These are phyloP conservation scores for Drosophila buzzatii DNA, from an alignment of 2,888 invertebrate species.

Conservation along the genomic window DNA sequence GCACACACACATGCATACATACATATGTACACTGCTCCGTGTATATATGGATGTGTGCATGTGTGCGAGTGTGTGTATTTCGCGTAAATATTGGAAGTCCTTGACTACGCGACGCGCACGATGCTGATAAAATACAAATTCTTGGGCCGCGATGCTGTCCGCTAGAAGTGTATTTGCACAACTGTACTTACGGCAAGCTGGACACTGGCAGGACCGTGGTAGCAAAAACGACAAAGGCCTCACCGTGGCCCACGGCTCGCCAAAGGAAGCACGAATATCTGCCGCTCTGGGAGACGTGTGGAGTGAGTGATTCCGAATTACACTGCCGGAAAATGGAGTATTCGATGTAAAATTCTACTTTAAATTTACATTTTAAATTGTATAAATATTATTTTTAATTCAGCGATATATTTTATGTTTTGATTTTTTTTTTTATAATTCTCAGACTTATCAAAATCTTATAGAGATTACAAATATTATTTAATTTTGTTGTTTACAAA, in stretches of 20 bases:
- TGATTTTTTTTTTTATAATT: too few species aligned
- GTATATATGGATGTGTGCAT: conserved; percentile 30
- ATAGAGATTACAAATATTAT: too few species aligned
- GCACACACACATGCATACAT: conserved; percentile 25
- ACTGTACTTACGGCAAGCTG: conserved; percentile 80
- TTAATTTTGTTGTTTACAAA: neutral
- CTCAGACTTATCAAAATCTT: too few species aligned
- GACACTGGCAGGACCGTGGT: conserved; percentile 62
- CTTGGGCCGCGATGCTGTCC: conserved; percentile 80
- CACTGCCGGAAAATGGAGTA: conserved; percentile 35
- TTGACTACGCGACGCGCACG: conserved; percentile 81
- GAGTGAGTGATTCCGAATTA: conserved; percentile 31
- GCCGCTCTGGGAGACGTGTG: conserved; percentile 48
- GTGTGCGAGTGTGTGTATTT: conserved; percentile 61
- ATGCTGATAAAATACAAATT: conserved; percentile 81
- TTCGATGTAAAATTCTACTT: neutral
- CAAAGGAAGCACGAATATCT: conserved; percentile 62
- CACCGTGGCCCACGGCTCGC: conserved; percentile 69
- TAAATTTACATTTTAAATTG: neutral
- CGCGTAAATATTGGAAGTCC: conserved; percentile 82
- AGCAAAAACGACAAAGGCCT: conserved; percentile 50
- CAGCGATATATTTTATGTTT: neutral
- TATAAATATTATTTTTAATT: neutral
- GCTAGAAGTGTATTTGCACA: conserved; percentile 76
- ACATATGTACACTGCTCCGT: conserved; percentile 21